A percentile compares a stretch with the other conserved stretches of the same genome.
phyloP scores from a whole-genome alignment of 1,140 invertebrate genomes.

The Proctacanthus coquilletti region DNA sequence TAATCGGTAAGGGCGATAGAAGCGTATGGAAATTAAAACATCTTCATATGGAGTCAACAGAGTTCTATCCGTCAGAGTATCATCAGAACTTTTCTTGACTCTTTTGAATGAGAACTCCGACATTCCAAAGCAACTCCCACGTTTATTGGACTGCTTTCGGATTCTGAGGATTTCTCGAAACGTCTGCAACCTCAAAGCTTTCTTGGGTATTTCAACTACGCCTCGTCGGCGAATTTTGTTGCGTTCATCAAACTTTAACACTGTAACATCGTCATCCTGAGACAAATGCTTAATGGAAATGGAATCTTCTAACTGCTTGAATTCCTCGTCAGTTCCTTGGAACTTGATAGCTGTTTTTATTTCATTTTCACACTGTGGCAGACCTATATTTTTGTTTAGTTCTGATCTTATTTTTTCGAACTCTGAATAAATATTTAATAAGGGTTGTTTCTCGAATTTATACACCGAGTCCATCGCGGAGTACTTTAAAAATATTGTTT shows the following conservation, averaged over 20 bases:
- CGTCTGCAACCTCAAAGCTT: too few relatives aligned
- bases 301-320: background rate
- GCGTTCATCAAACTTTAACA: too few relatives aligned
- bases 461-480: too few relatives aligned
- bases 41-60: conserved; percentile 17
- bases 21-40: conserved; percentile 20
- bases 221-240: too few relatives aligned
- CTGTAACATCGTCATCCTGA: background rate
- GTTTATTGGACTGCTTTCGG: background rate
- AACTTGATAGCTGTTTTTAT: background rate
- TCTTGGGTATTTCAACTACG: too few relatives aligned
- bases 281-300: conserved; percentile 1
- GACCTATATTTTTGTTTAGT: too few relatives aligned
- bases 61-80: background rate
- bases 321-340: background rate
- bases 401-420: too few relatives aligned
- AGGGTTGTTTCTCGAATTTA: too few relatives aligned
- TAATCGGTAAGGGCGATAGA: conserved; percentile 22
- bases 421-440: too few relatives aligned
- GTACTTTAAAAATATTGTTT: too few relatives aligned
- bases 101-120: background rate
- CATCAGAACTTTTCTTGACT: background rate
- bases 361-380: background rate
- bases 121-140: background rate
- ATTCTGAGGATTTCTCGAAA: too few relatives aligned